Conservation (phyloP, 2,113 vertebrate genomes). For the Jacana jacana region DNA sequence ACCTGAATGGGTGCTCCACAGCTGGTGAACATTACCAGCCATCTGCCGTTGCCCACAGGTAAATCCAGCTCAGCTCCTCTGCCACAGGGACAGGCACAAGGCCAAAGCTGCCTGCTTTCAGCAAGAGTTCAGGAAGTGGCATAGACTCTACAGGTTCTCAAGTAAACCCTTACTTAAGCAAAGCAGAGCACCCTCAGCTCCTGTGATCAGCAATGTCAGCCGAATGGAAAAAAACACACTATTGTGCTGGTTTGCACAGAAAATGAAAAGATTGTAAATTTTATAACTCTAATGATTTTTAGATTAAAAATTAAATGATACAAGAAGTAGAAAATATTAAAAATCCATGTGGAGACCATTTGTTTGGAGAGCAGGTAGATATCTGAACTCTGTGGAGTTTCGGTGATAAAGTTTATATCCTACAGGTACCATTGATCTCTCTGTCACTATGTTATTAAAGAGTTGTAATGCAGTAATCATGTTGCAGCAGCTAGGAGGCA, state of each 20-base stretch:
- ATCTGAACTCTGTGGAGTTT: not conserved
- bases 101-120: not conserved
- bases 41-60: fast-evolving
- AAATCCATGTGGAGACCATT: not conserved
- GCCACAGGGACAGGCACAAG: not conserved
- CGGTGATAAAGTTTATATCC: not conserved
- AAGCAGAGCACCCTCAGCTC: not conserved
- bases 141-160: not conserved
- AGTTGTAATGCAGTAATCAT: not conserved
- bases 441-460: not conserved
- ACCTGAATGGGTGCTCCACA: not conserved
- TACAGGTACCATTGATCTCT: not conserved
- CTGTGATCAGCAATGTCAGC: not conserved
- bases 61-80: not conserved
- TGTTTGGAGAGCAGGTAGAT: not conserved
- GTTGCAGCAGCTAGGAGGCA: not conserved
- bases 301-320: conserved; percentile 3
- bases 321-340: not conserved
- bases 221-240: not conserved
- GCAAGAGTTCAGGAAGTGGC: not conserved
- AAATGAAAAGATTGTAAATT: not conserved
- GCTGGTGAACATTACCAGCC: fast-evolving
- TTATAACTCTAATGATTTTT: not conserved
- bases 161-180: not conserved
- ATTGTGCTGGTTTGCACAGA: not conserved